These are phyloP conservation scores for Redunca redunca DNA, from an alignment of 2,113 vertebrate species.

Conservation along the genomic window DNA sequence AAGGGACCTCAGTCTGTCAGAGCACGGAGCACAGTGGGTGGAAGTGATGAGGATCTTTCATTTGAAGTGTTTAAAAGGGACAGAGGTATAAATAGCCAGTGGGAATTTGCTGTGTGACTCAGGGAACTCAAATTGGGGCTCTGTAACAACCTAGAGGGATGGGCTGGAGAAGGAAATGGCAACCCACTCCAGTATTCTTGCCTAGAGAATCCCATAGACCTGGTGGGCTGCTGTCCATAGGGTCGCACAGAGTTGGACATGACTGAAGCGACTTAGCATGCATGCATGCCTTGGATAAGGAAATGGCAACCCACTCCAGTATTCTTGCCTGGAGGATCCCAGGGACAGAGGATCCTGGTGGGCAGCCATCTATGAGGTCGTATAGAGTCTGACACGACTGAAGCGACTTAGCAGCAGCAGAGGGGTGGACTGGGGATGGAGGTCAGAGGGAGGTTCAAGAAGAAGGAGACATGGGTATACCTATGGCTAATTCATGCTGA, in stretches of 20 bases:
- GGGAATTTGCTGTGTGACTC: not conserved
- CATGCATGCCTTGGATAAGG: no score
- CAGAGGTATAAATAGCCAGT: not conserved
- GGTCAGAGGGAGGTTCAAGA: not conserved
- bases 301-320: no score
- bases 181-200: not conserved
- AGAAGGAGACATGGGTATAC: not conserved
- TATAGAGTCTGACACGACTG: not conserved
- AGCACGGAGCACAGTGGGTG: not conserved
- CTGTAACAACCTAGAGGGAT: not conserved
- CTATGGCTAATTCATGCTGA: not conserved
- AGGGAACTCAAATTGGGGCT: not conserved
- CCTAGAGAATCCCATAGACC: not conserved
- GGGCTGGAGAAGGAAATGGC: not conserved
- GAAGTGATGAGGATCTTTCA: not conserved
- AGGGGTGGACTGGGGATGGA: not conserved
- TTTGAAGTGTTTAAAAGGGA: not conserved
- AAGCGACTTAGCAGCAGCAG: not conserved
- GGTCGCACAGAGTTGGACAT: no score
- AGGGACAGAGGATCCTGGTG: not conserved
- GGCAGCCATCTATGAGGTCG: accelerated
- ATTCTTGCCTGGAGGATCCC: not conserved
- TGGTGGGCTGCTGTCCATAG: no score
- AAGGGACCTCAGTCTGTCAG: not conserved
- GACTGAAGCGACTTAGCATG: no score